Base-by-base conservation (phyloP, 2,797 vertebrate species). In the Scolopax rusticola region DNA sequence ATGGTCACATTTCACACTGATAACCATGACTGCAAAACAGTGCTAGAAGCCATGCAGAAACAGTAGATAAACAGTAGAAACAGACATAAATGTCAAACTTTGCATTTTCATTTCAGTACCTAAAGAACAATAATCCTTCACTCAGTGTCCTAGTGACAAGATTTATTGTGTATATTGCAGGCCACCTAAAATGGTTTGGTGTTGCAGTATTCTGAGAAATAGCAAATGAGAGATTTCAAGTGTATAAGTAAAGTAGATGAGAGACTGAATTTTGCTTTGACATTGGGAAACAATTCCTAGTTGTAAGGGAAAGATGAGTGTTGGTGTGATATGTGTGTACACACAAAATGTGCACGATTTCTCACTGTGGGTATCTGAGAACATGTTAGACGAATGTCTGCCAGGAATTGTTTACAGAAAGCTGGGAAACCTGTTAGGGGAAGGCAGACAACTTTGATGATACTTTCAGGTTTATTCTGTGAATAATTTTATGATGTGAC, bases 91-190 rank as follows among this genome's bases (percentile, higher is more conserved):
- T 90, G 90, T 84, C 79, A 93, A 87, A 54, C 70, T 97, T 93
- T 95, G 92, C 83, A 95, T 95, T 95, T 95, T 95, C 80, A 76
- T 95, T 95, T 93, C 2, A 1, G 68, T 65, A 54, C 69, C 43
- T 95, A 91, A 87, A 84, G 82, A 94, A 88, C 57, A 61, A 89
- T 43, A 94, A 88, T 96, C 84, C 69, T 80, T 97, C 92, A 87
- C 53, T 85, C 87, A 40, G 38, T 83, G 69, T 87, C 87, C 59
- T 53, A 65, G 33, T 86, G 94, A 94, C 79, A 95, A 91, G 89
- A 94, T 92, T 85, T 91, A 95, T 75, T 86, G 63, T 40, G 40
- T 12, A 19, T 65, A 77, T 78, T 90, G 41, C 69, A 86, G 79
- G 50, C 47, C 84, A 92, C 84, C 76, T 70, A 45, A 89, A 94